These are phyloP conservation scores for Phyllopteryx taeniolatus DNA, from an alignment of 2,113 vertebrate genomes.

Conservation along the genomic window DNA sequence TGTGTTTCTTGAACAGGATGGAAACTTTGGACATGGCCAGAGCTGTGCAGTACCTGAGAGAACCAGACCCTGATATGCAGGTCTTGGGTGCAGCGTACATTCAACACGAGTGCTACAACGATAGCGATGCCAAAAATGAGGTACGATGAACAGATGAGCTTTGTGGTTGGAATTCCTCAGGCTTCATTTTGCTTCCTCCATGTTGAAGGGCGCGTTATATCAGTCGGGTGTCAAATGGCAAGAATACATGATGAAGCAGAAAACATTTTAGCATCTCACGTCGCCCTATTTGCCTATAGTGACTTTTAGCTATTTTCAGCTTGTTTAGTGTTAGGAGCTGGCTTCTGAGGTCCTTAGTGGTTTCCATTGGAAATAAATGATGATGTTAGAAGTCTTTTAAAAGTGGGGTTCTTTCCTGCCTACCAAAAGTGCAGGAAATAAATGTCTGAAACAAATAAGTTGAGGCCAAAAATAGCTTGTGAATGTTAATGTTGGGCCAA, in stretches of 20 bases:
- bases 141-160: conserved; percentile 60
- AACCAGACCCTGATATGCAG: conserved; percentile 81
- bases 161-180: conserved; percentile 21
- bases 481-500: background rate
- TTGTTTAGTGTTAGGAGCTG: background rate
- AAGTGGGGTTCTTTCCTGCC: background rate
- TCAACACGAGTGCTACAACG: conserved; percentile 92
- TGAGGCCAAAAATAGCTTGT: background rate
- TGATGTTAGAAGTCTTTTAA: background rate
- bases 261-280: background rate
- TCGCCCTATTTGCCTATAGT: background rate
- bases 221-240: background rate
- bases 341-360: background rate
- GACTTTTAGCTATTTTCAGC: background rate
- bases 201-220: background rate
- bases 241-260: background rate
- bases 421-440: background rate
- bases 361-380: background rate
- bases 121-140: conserved; percentile 81
- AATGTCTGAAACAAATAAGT: background rate
- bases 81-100: conserved; percentile 89
- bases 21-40: conserved; percentile 79
- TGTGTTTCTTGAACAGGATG: conserved; percentile 71
- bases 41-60: conserved; percentile 82
- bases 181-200: background rate